A percentile compares a stretch with the other conserved stretches of the same genome.
phyloP scores from a whole-genome alignment of 2,113 vertebrate species.

The Perca schrenkii region DNA sequence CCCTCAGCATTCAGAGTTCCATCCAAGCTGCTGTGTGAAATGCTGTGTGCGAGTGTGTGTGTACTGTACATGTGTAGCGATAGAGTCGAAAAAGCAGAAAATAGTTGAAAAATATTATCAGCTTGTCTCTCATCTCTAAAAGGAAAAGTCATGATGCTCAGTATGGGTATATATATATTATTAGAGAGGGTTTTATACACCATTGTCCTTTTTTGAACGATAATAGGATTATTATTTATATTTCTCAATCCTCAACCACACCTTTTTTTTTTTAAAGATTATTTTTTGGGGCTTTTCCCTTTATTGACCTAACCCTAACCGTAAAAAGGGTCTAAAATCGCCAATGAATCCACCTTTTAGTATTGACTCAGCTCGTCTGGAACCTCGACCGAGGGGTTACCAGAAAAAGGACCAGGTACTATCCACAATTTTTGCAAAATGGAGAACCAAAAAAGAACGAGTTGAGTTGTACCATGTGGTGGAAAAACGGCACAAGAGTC shows the following conservation, averaged over 20 bases:
- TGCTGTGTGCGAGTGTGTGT: background rate
- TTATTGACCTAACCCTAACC: too few relatives aligned
- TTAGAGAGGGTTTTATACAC: background rate
- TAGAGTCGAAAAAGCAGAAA: background rate
- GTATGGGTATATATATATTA: background rate
- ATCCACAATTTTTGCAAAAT: background rate
- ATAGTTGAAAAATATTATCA: background rate
- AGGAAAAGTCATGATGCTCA: background rate
- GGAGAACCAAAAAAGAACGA: background rate
- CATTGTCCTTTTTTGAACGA: background rate
- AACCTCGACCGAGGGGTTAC: background rate
- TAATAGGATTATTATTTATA: background rate
- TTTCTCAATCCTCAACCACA: background rate
- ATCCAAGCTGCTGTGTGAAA: constrained; percentile 27
- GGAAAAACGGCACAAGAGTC: too few relatives aligned
- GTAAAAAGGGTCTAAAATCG: too few relatives aligned
- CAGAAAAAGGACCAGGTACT: background rate
- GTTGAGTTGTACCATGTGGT: too few relatives aligned
- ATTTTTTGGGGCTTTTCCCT: too few relatives aligned
- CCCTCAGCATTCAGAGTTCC: constrained; percentile 30
- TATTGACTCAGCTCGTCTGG: too few relatives aligned
- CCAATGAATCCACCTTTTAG: too few relatives aligned
- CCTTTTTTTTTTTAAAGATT: too few relatives aligned
- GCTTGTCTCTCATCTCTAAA: background rate
- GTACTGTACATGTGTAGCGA: background rate